These are phyloP conservation scores for Thinocorus orbignyianus DNA, from an alignment of 2,113 vertebrate species.

Conservation along the genomic window DNA sequence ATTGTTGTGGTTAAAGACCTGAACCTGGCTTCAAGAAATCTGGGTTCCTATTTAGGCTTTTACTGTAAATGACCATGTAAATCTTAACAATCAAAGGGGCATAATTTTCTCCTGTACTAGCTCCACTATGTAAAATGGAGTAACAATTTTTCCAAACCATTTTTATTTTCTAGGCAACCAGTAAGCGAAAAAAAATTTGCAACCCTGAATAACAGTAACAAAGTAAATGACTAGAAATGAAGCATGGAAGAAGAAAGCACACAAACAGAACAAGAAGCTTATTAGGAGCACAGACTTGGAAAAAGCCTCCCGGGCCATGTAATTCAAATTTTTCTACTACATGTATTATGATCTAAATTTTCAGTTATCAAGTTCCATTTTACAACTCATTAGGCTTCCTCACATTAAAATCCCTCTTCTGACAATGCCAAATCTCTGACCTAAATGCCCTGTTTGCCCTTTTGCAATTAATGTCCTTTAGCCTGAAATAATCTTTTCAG, in stretches of 20 bases:
- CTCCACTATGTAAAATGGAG: neutral
- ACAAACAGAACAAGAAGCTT: neutral
- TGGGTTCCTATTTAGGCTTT: neutral
- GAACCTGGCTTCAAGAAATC: neutral
- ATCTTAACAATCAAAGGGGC: neutral
- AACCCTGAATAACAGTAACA: neutral
- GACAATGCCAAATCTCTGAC: neutral
- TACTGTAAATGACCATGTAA: neutral
- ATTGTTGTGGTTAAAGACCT: neutral
- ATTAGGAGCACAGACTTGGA: neutral
- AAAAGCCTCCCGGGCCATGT: neutral
- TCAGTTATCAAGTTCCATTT: neutral
- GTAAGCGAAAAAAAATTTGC: neutral
- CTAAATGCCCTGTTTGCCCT: neutral
- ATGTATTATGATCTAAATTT: neutral
- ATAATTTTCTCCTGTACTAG: neutral
- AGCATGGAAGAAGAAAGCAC: neutral
- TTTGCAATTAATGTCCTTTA: neutral
- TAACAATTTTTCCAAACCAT: neutral
- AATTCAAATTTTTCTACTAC: neutral
- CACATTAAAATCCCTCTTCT: neutral
- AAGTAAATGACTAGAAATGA: neutral
- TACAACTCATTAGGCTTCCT: neutral
- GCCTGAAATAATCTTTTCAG: neutral
- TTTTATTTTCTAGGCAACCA: slow-evolving; percentile 9